These are phyloP conservation scores for Pelobates cultripes DNA, from an alignment of 2,797 vertebrate genomes.

Conservation along the genomic window DNA sequence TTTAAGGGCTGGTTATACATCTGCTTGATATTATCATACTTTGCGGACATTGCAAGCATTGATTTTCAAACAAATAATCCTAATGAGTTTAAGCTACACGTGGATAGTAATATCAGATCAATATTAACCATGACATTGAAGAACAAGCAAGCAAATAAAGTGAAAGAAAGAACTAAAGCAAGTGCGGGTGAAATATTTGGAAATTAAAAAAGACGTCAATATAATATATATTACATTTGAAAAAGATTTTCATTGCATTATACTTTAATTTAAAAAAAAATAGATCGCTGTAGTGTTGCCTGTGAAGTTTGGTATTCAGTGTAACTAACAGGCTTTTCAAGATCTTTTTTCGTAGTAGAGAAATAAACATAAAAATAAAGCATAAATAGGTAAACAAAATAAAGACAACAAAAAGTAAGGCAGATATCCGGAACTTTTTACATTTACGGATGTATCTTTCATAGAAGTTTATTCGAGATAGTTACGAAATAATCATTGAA, in stretches of 20 bases:
- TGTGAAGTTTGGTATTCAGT: too few relatives aligned
- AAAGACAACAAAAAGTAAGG: too few relatives aligned
- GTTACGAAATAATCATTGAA: slow-evolving; percentile 4
- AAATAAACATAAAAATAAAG: too few relatives aligned
- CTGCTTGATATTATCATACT: slow-evolving; percentile 53
- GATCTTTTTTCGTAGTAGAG: too few relatives aligned
- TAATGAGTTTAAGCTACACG: slow-evolving; percentile 37
- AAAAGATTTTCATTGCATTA: too few relatives aligned
- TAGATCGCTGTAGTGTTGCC: too few relatives aligned
- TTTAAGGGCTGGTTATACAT: slow-evolving; percentile 54
- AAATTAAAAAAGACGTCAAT: background rate
- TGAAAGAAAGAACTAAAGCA: background rate
- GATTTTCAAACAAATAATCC: slow-evolving; percentile 42
- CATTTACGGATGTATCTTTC: too few relatives aligned
- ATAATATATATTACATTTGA: too few relatives aligned
- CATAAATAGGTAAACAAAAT: too few relatives aligned
- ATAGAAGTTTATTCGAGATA: background rate
- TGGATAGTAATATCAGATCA: slow-evolving; percentile 40
- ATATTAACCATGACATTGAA: slow-evolving; percentile 31
- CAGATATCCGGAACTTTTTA: too few relatives aligned
- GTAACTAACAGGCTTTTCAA: too few relatives aligned
- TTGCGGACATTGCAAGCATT: slow-evolving; percentile 20
- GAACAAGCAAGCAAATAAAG: background rate
- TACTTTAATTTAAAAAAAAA: too few relatives aligned
- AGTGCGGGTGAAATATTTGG: background rate